These are phyloP conservation scores for Dromas ardeola DNA, from an alignment of 2,113 vertebrate genomes.

Conservation along the genomic window DNA sequence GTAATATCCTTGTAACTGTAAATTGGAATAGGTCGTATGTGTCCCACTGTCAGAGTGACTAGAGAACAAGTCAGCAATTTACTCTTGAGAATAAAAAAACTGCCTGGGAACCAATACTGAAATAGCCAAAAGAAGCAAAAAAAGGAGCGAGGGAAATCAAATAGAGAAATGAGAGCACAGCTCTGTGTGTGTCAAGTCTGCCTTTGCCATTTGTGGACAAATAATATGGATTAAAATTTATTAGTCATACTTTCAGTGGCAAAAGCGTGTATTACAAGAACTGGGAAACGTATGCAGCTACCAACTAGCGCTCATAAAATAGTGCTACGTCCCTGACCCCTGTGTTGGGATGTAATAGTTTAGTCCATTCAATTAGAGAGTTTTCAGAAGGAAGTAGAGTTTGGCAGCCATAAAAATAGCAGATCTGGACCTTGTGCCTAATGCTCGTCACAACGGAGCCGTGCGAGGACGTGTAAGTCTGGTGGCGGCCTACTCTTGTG, in stretches of 20 bases:
- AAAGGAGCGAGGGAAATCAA: not conserved
- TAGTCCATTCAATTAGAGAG: not conserved
- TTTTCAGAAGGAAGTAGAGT: not conserved
- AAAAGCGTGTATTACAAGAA: not conserved
- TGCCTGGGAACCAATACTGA: not conserved
- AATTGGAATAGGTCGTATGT: not conserved
- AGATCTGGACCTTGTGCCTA: not conserved
- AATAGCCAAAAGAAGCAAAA: not conserved
- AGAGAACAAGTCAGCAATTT: not conserved
- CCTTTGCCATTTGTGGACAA: not conserved
- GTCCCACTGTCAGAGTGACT: not conserved
- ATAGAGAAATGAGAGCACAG: not conserved
- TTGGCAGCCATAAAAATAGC: not conserved
- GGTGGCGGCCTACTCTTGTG: not conserved
- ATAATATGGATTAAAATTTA: not conserved
- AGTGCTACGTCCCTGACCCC: fast-evolving
- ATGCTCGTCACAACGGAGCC: fast-evolving
- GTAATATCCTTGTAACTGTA: not conserved
- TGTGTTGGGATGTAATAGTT: not conserved
- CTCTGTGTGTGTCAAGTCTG: not conserved
- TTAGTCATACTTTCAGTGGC: not conserved
- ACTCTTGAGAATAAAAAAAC: not conserved
- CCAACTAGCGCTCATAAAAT: not conserved
- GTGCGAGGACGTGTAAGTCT: fast-evolving
- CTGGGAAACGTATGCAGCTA: not conserved